A percentile compares a stretch with the other conserved stretches of the same genome.
These are phyloP conservation scores for Caenorhabditis inopinata DNA, from an alignment of 1,140 invertebrate species.

Conservation along the genomic window DNA sequence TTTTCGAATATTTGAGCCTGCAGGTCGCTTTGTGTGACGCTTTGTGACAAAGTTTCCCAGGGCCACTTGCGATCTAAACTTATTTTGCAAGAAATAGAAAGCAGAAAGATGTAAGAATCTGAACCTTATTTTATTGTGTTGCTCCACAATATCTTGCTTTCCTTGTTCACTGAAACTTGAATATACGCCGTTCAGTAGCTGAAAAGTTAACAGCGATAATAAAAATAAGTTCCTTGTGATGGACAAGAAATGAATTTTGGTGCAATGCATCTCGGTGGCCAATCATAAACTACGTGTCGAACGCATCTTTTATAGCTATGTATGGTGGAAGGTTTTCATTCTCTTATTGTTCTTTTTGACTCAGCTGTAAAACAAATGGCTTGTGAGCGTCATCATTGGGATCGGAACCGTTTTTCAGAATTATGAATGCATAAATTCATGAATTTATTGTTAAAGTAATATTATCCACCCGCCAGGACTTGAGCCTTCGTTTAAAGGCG, in stretches of 20 bases:
- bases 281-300: conserved; percentile 1
- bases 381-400: too few relatives aligned
- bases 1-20: neutral
- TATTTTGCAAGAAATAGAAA: too few relatives aligned
- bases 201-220: neutral
- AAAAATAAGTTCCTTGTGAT: neutral
- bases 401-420: too few relatives aligned
- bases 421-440: too few relatives aligned
- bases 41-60: conserved; percentile 5
- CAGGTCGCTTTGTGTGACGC: neutral
- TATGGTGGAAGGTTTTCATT: neutral
- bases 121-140: neutral
- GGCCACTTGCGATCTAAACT: neutral
- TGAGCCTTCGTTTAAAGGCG: too few relatives aligned
- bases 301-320: neutral
- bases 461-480: too few relatives aligned
- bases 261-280: neutral
- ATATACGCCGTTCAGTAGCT: neutral
- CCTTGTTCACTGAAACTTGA: neutral
- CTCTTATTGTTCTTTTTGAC: conserved; percentile 8
- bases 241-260: neutral
- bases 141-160: neutral
- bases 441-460: too few relatives aligned
- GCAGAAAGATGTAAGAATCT: neutral
- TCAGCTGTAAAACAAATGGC: neutral